These are phyloP conservation scores for Cuculus canorus DNA, from an alignment of 2,797 vertebrate genomes.

Conservation along the genomic window DNA sequence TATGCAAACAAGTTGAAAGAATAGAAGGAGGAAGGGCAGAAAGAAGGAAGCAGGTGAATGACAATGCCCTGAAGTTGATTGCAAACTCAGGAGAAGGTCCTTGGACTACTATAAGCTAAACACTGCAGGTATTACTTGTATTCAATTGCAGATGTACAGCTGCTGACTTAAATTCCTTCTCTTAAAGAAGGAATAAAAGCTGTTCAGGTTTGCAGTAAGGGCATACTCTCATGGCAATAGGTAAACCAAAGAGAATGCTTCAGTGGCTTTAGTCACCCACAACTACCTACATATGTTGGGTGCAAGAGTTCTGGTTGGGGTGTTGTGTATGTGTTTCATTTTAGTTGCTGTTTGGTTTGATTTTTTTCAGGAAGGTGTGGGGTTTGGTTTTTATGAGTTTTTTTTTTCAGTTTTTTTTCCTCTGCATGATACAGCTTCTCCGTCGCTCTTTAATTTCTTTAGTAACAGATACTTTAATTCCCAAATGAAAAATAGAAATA, in stretches of 20 bases:
- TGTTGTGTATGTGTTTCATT: no score
- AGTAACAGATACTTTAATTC: background rate
- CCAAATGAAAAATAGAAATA: background rate
- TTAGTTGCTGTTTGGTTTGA: background rate
- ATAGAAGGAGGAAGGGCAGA: background rate
- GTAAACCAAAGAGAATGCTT: background rate
- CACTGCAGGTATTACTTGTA: background rate
- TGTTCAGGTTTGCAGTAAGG: background rate
- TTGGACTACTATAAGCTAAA: background rate
- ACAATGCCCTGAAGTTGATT: background rate
- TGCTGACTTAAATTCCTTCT: background rate
- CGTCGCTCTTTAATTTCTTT: background rate
- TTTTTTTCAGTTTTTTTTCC: no score
- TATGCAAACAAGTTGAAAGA: background rate
- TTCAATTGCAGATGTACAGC: background rate
- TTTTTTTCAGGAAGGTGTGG: background rate
- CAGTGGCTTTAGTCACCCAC: background rate
- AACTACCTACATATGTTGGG: background rate
- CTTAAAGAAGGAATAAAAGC: background rate
- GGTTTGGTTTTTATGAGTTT: no score
- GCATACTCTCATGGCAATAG: background rate
- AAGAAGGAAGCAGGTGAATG: background rate
- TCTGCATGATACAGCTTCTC: background rate
- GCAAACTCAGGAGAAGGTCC: background rate
- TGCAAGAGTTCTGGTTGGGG: no score